Evolutionary conservation across 2,888 invertebrate genomes (phyloP).

Genomic region (Spicauda simplicius): DNA sequence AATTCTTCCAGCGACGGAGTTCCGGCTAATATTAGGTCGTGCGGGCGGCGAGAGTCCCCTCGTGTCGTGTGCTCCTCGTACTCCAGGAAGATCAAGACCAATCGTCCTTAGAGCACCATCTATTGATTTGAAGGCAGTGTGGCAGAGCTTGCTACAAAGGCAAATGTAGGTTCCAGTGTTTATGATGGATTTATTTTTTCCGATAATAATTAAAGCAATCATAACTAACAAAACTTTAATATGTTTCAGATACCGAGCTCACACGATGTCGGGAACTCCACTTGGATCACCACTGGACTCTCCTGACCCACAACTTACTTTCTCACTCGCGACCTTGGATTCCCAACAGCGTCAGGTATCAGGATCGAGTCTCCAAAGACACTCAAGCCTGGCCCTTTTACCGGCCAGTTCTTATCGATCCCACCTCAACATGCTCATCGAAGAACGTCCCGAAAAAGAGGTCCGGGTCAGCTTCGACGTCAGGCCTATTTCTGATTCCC

Average conservation of each 20-base stretch:
- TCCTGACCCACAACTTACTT: slow-evolving; percentile 88
- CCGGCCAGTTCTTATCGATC: slow-evolving; percentile 81
- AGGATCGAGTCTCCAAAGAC: slow-evolving; percentile 78
- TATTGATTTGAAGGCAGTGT: slow-evolving; percentile 93
- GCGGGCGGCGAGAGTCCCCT: slow-evolving; percentile 89
- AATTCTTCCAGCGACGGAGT: slow-evolving; percentile 89
- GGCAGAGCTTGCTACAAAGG: slow-evolving; percentile 94
- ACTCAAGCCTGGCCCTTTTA: slow-evolving; percentile 75
- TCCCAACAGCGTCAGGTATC: slow-evolving; percentile 87
- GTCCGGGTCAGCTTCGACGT: slow-evolving; percentile 78
- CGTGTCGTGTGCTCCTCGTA: slow-evolving; percentile 90
- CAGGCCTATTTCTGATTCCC: slow-evolving; percentile 65
- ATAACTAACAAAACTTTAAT: neutral
- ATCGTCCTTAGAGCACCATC: slow-evolving; percentile 92
- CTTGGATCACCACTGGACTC: slow-evolving; percentile 94
- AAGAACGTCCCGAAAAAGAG: slow-evolving; percentile 77
- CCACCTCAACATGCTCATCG: slow-evolving; percentile 78
- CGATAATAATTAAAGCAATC: neutral
- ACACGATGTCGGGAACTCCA: slow-evolving; percentile 92
- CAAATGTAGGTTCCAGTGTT: slow-evolving; percentile 89
- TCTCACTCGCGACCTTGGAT: slow-evolving; percentile 86
- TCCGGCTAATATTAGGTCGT: slow-evolving; percentile 90
- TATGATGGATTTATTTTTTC: neutral
- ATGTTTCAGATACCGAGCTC: slow-evolving; percentile 90
- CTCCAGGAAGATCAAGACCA: slow-evolving; percentile 88